Conservation (phyloP, 1,140 invertebrate species). For the Chionoecetes opilio region DNA sequence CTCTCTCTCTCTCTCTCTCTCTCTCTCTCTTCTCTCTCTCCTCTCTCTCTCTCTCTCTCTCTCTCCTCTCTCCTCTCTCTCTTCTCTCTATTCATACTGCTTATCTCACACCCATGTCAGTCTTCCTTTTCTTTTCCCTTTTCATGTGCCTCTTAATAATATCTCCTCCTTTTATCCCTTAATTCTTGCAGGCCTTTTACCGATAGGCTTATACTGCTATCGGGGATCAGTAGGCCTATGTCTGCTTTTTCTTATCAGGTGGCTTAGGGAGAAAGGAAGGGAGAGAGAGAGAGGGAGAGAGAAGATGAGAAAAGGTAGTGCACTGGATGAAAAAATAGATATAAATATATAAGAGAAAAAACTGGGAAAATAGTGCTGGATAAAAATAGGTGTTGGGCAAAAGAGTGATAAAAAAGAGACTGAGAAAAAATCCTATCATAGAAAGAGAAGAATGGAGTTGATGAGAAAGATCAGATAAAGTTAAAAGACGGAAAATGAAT, state of each 20-base stretch:
- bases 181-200: background rate
- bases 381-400: background rate
- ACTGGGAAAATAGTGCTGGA: background rate
- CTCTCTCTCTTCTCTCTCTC: too few relatives aligned
- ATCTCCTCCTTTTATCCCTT: conserved; percentile 1
- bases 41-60: background rate
- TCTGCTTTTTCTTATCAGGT: background rate
- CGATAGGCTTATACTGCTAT: background rate
- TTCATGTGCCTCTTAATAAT: background rate
- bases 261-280: background rate
- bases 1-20: background rate
- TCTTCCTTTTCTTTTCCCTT: background rate
- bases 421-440: too few relatives aligned
- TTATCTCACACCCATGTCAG: too few relatives aligned
- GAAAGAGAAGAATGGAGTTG: background rate
- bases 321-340: too few relatives aligned
- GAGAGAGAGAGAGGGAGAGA: background rate
- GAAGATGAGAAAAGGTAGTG: background rate
- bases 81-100: too few relatives aligned
- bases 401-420: background rate
- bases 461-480: background rate
- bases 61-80: background rate
- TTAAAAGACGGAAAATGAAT: too few relatives aligned
- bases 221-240: background rate
- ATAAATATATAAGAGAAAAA: background rate